These are phyloP conservation scores for Trichonephila clavata DNA, from an alignment of 1,140 invertebrate species.

Conservation along the genomic window DNA sequence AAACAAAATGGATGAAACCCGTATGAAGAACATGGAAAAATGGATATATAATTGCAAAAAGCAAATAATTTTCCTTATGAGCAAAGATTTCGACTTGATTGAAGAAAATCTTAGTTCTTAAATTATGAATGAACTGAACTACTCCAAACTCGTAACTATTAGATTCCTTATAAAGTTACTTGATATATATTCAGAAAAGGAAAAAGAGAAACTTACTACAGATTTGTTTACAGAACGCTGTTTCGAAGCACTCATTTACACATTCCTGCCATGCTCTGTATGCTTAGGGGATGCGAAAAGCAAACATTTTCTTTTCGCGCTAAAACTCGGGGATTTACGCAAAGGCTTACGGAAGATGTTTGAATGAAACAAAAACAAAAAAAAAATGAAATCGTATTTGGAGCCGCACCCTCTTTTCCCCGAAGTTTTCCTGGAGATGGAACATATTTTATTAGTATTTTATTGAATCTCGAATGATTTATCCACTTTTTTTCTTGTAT, in stretches of 20 bases:
- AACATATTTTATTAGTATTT: slow-evolving; percentile 11
- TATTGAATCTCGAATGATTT: not conserved
- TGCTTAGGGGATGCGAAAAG: not conserved
- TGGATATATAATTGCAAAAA: too few relatives aligned
- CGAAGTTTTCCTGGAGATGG: not conserved
- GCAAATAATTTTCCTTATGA: too few relatives aligned
- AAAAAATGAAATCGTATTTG: not conserved
- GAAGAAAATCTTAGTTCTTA: too few relatives aligned
- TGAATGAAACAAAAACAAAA: not conserved
- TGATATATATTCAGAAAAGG: too few relatives aligned
- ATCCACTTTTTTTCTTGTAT: not conserved
- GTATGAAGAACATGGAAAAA: too few relatives aligned
- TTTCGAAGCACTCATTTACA: not conserved
- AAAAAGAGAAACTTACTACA: too few relatives aligned
- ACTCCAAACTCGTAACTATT: too few relatives aligned
- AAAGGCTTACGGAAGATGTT: not conserved
- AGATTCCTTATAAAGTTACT: too few relatives aligned
- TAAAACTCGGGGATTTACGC: not conserved
- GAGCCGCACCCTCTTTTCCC: not conserved
- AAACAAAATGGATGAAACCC: too few relatives aligned
- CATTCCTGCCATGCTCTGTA: not conserved
- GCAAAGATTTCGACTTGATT: too few relatives aligned
- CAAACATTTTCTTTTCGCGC: not conserved
- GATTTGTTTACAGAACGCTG: not conserved
- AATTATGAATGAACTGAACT: too few relatives aligned